Evolutionary conservation across 1,140 invertebrate genomes (phyloP).

Genomic region (Coenobita brevimanus): DNA sequence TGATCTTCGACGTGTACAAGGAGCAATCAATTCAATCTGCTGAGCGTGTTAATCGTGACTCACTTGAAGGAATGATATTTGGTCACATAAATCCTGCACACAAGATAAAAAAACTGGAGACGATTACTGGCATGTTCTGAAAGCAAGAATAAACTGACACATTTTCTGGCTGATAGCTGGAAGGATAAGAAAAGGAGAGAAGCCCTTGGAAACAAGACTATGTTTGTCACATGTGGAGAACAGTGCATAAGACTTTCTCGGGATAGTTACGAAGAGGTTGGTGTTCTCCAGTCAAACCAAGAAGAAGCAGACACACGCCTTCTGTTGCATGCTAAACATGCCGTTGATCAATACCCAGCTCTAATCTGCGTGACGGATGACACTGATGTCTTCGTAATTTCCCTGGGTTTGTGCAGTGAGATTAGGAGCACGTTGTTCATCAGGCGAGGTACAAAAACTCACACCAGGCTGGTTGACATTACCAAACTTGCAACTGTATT

Average conservation of each 20-base stretch:
- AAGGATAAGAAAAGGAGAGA: neutral
- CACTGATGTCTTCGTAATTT: neutral
- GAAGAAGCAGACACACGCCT: too few species aligned
- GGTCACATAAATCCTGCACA: too few species aligned
- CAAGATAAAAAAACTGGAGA: neutral
- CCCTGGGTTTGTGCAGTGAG: neutral
- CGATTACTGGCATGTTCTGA: neutral
- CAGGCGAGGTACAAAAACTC: constrained; percentile 24
- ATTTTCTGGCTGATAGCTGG: neutral
- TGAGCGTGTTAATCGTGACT: neutral
- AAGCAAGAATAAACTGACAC: neutral
- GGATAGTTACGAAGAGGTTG: neutral
- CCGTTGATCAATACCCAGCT: too few species aligned
- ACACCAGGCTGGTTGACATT: neutral
- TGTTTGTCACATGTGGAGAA: neutral
- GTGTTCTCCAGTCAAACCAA: too few species aligned
- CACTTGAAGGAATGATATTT: neutral
- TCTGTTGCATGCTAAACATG: too few species aligned
- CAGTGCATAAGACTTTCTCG: neutral
- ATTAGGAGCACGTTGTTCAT: neutral
- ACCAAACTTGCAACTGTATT: neutral
- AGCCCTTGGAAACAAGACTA: neutral
- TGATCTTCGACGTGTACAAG: constrained; percentile 10
- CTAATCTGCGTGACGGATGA: too few species aligned
- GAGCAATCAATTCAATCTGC: constrained; percentile 4